These are phyloP conservation scores for Phymanthus crucifer DNA, from an alignment of 92 coral and sea anemone species.

Conservation along the genomic window DNA sequence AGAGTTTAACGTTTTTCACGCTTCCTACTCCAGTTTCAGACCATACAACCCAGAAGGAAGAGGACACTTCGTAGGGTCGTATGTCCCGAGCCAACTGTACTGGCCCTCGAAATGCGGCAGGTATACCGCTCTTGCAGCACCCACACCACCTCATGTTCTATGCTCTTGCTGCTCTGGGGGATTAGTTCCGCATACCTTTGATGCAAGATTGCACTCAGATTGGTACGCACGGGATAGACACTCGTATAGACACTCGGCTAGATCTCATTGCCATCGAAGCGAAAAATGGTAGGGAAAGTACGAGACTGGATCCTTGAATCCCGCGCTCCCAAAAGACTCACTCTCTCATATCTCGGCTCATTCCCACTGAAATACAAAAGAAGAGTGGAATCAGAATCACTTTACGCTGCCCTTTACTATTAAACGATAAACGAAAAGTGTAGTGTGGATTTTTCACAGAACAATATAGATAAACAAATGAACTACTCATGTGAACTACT, in stretches of 20 bases:
- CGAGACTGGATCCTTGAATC: background rate
- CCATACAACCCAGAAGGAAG: conserved; percentile 15
- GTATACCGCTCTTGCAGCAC: background rate
- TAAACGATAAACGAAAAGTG: no score
- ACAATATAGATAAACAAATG: no score
- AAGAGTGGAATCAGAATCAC: no score
- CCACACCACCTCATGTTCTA: background rate
- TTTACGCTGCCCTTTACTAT: no score
- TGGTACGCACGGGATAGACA: background rate
- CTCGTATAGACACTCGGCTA: background rate
- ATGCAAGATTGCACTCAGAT: background rate
- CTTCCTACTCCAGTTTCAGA: conserved; percentile 9
- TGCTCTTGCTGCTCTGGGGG: conserved; percentile 28
- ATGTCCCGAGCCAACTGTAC: conserved; percentile 20
- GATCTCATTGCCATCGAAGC: background rate
- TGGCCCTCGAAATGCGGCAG: conserved; percentile 30
- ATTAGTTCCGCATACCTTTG: background rate
- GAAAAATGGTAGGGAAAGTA: background rate
- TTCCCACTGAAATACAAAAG: background rate
- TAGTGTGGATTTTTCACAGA: no score
- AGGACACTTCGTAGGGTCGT: conserved; percentile 17
- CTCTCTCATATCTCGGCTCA: background rate
- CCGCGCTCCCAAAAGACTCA: background rate
- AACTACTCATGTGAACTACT: no score
- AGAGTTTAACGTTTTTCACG: conserved; percentile 14